Conservation (phyloP, 2,888 invertebrate genomes). For the Yponomeuta malinellus region DNA sequence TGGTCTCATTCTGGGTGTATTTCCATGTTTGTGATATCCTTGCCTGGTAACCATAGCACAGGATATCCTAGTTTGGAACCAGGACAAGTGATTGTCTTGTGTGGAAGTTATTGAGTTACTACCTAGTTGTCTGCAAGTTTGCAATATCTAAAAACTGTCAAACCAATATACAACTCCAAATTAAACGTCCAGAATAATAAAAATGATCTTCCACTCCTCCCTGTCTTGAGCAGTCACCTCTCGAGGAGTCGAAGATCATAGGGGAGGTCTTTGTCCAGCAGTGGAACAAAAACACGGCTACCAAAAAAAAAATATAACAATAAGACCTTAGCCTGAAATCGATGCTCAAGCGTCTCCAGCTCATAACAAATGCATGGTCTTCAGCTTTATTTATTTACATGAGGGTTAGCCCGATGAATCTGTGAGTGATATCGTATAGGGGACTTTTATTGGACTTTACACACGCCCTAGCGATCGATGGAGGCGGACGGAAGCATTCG, state of each 20-base stretch:
- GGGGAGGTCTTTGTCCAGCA: no score
- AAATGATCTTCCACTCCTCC: no score
- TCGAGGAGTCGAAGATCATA: no score
- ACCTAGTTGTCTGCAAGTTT: no score
- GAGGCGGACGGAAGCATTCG: conserved; percentile 40
- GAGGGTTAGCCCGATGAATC: conserved; percentile 72
- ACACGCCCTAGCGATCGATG: conserved; percentile 65
- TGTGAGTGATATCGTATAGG: conserved; percentile 59
- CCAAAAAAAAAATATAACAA: conserved; percentile 19
- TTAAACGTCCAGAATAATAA: conserved; percentile 33
- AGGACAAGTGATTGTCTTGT: no score
- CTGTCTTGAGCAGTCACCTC: no score
- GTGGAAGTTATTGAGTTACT: no score
- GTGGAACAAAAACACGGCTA: no score
- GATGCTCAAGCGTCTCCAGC: conserved; percentile 58
- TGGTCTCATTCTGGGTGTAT: no score
- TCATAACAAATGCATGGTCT: conserved; percentile 71
- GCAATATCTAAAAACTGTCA: neutral
- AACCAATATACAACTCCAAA: conserved; percentile 15
- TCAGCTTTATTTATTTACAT: conserved; percentile 72
- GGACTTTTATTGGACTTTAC: conserved; percentile 73
- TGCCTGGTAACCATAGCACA: no score
- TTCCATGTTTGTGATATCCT: no score
- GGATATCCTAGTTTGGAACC: no score
- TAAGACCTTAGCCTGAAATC: conserved; percentile 40